Percentiles rank a stretch among this genome's conserved stretches.
These are phyloP conservation scores for Psittacula echo DNA, from an alignment of 2,797 vertebrate genomes.

Conservation along the genomic window DNA sequence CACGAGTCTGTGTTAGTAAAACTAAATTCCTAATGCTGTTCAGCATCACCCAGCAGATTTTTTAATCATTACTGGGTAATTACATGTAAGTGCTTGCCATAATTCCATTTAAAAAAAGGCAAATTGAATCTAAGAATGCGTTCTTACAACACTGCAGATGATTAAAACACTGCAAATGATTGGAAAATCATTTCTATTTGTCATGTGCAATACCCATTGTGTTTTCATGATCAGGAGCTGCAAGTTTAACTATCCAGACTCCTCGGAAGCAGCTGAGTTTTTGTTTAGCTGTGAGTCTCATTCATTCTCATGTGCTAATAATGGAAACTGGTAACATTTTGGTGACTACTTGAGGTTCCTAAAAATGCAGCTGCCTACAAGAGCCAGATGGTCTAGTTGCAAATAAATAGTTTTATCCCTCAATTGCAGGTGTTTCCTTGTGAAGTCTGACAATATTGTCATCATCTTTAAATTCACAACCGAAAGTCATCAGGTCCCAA, in stretches of 20 bases:
- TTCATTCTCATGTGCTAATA: neutral
- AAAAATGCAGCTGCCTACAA: neutral
- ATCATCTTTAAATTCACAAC: neutral
- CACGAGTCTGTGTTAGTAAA: neutral
- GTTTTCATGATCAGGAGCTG: neutral
- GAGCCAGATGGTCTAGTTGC: neutral
- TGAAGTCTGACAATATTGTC: neutral
- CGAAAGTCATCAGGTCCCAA: neutral
- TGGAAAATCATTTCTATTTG: neutral
- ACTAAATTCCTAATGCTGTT: neutral
- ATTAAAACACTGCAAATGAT: neutral
- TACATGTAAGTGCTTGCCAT: neutral
- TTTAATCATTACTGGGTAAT: neutral
- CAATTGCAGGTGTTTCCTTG: neutral
- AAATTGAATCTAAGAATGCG: neutral
- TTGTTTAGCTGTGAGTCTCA: neutral
- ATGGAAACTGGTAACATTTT: neutral
- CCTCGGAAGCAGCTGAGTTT: neutral
- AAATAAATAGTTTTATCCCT: neutral
- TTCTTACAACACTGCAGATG: neutral
- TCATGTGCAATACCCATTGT: neutral
- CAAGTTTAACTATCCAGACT: neutral
- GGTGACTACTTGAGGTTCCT: neutral
- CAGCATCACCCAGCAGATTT: neutral
- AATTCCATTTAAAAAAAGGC: neutral